Conservation (phyloP, 2,888 invertebrate genomes). For the Phortica magna region DNA sequence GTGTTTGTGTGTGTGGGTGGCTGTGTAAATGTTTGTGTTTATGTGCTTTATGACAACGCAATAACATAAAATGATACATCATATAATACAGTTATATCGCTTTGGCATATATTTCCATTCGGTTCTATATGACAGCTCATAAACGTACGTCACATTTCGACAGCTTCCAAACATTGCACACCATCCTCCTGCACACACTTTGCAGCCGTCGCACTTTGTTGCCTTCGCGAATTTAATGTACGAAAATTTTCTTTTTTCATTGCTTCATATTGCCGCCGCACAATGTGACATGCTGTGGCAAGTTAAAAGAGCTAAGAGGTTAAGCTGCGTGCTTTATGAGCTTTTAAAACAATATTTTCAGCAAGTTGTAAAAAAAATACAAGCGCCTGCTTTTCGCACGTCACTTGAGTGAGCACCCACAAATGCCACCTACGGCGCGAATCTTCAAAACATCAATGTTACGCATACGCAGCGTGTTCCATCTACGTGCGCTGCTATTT, state of each 20-base stretch:
- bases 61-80: conserved; percentile 1
- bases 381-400: too few species aligned
- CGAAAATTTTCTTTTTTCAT: not conserved
- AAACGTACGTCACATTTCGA: not conserved
- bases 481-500: conserved; percentile 39
- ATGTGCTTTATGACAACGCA: not conserved
- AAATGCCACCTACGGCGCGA: conserved; percentile 15
- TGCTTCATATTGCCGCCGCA: conserved; percentile 11
- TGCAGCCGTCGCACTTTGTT: not conserved
- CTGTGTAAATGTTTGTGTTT: not conserved
- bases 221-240: not conserved
- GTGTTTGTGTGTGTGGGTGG: conserved; percentile 32
- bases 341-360: not conserved
- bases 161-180: not conserved
- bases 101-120: not conserved
- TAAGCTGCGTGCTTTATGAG: not conserved
- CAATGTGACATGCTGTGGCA: conserved; percentile 1
- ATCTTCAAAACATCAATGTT: conserved; percentile 37
- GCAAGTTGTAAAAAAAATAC: not conserved
- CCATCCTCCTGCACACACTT: not conserved
- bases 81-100: not conserved
- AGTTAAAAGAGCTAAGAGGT: not conserved
- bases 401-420: conserved; percentile 27
- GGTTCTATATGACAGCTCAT: conserved; percentile 5
- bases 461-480: conserved; percentile 58